These are phyloP conservation scores for Staurois parvus DNA, from an alignment of 2,797 vertebrate species.

Conservation along the genomic window DNA sequence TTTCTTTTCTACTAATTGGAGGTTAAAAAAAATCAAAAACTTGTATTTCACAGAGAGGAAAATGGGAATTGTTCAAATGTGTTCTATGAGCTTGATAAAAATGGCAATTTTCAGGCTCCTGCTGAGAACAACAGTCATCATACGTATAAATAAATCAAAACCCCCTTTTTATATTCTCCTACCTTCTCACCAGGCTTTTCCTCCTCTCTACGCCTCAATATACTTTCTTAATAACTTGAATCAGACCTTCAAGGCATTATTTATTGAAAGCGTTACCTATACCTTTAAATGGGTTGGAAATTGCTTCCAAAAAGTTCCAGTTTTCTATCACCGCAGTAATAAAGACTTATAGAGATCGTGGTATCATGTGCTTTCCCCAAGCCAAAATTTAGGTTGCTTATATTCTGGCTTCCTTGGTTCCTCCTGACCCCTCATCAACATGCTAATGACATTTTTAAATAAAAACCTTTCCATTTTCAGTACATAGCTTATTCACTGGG, in stretches of 20 bases:
- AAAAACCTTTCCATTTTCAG: no score
- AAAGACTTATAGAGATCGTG: constrained; percentile 26
- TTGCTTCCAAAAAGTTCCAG: constrained; percentile 24
- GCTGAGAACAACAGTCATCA: background rate
- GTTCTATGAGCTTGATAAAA: background rate
- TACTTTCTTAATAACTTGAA: constrained; percentile 44
- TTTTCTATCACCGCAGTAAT: constrained; percentile 31
- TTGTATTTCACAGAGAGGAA: background rate
- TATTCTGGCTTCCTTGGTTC: no score
- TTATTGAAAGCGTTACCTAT: constrained; percentile 47
- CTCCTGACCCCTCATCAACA: no score
- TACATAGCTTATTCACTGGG: no score
- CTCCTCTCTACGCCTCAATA: background rate
- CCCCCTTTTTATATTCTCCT: constrained; percentile 1
- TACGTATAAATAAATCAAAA: constrained; percentile 13
- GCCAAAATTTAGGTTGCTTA: no score
- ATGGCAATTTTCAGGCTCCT: background rate
- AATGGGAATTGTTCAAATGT: background rate
- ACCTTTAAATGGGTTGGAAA: constrained; percentile 35
- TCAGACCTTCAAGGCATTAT: constrained; percentile 56
- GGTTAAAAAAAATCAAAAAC: background rate
- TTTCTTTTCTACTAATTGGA: background rate
- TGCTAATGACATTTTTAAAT: no score
- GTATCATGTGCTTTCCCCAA: background rate
- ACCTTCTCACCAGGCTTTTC: background rate